phyloP scores from a whole-genome alignment of 2,888 invertebrate species.

The Acheta domesticus region DNA sequence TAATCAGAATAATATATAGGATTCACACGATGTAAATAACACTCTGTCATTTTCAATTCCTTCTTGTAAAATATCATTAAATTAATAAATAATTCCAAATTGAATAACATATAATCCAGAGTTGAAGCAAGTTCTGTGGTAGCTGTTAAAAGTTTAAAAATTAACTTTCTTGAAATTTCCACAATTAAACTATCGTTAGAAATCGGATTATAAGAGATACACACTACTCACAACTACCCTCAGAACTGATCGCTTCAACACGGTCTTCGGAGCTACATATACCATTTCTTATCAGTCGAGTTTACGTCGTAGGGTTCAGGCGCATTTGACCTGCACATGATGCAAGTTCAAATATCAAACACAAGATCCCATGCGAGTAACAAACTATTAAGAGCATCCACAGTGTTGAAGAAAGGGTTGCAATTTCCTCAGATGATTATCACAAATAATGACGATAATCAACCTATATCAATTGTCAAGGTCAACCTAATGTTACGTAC shows the following conservation, averaged over 20 bases:
- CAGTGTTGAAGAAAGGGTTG: too few relatives aligned
- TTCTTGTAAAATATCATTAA: not conserved
- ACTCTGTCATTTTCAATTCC: constrained; percentile 34
- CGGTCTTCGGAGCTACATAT: not conserved
- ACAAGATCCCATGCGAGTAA: too few relatives aligned
- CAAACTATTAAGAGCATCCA: too few relatives aligned
- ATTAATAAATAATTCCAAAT: too few relatives aligned
- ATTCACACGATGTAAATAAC: constrained; percentile 51
- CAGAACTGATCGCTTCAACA: constrained; percentile 12
- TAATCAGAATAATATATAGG: constrained; percentile 67
- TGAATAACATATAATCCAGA: constrained; percentile 11
- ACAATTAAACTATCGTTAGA: too few relatives aligned
- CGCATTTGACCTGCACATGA: not conserved
- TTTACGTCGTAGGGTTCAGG: not conserved
- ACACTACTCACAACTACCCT: not conserved
- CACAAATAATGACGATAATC: too few relatives aligned
- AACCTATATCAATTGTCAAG: too few relatives aligned
- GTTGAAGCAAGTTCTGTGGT: not conserved
- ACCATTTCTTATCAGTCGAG: constrained; percentile 20
- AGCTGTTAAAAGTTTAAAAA: not conserved
- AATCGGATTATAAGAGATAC: too few relatives aligned
- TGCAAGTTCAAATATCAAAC: not conserved
- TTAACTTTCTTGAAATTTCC: not conserved
- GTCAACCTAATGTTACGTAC: too few relatives aligned
- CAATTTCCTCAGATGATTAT: too few relatives aligned